These are phyloP conservation scores for Myocastor coypus DNA, from an alignment of 2,113 vertebrate species.

Conservation along the genomic window DNA sequence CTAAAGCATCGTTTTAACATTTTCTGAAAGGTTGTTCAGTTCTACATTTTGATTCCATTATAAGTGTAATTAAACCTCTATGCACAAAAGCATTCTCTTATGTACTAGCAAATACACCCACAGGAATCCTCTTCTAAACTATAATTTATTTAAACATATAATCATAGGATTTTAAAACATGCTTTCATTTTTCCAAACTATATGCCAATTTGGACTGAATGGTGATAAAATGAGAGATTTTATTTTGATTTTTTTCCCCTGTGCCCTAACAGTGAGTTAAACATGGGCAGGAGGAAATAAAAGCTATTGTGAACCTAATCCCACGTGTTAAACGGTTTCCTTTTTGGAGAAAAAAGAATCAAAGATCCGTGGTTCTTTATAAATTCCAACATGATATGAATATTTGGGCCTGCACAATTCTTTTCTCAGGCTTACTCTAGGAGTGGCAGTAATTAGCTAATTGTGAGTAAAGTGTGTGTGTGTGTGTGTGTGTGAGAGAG, in stretches of 20 bases:
- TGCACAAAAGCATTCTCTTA: slow-evolving; percentile 82
- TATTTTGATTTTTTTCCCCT: slow-evolving; percentile 42
- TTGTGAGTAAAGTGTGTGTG: slow-evolving; percentile 41
- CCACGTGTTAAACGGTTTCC: slow-evolving; percentile 55
- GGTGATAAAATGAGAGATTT: slow-evolving; percentile 79
- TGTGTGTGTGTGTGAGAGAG: too few species aligned
- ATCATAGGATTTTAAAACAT: slow-evolving; percentile 82
- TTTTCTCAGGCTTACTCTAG: slow-evolving; percentile 50
- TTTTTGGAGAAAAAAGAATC: slow-evolving; percentile 44
- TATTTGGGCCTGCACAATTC: slow-evolving; percentile 55
- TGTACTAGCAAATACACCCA: slow-evolving; percentile 83
- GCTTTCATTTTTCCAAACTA: slow-evolving; percentile 82
- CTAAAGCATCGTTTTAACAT: slow-evolving; percentile 80
- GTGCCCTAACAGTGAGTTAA: slow-evolving; percentile 68
- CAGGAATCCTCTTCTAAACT: slow-evolving; percentile 82
- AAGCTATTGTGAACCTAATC: slow-evolving; percentile 68
- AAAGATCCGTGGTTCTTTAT: slow-evolving; percentile 64
- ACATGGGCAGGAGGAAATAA: slow-evolving; percentile 60
- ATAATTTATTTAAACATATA: slow-evolving; percentile 84
- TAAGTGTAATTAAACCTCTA: slow-evolving; percentile 80
- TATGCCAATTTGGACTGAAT: slow-evolving; percentile 77
- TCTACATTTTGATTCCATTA: slow-evolving; percentile 81
- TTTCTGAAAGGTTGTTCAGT: slow-evolving; percentile 80
- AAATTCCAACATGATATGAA: slow-evolving; percentile 62
- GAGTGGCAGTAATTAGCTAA: slow-evolving; percentile 48